Base-by-base conservation (phyloP, 1,140 invertebrate species). In the Rhysida immarginata region DNA sequence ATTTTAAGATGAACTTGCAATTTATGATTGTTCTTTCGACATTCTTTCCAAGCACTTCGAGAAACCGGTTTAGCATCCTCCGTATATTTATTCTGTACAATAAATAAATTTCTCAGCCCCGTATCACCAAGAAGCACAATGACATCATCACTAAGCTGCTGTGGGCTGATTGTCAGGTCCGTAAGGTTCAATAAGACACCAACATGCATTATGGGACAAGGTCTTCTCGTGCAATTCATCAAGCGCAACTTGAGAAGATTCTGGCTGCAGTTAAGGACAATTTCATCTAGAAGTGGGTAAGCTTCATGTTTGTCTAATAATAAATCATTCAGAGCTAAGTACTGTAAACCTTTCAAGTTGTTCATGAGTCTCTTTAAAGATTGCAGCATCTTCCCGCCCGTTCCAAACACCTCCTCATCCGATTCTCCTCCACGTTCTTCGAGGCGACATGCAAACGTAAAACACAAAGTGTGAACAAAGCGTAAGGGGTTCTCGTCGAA, bases 121-220 rank as follows among this genome's bases (percentile, higher is more conserved):
- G 79, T 81, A 54, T 80, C 75, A n/a, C 78, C 75, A 29, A 87
- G 63, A 24, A 87, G 64, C 55, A 81, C 74, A 5, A 90, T 63
- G 0, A 86, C 71, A 65, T 90, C 85, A 58, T 85, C 81, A 49
- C 82, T 78, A 16, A 91, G 68, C 69, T 87, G 88, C 69, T 89
- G 85, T 0, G 87, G 84, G 63, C 84, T 85, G 20, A 89, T 78
- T 1, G 79, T 75, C 35, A 90, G 67, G 49, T 77, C 76, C 75
- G 83, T 62, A n/a, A 75, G 72, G 68, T 86, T 85, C 20, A 85
- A 62, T 65, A 91, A 91, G 21, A 84, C 76, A 1, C 82, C 84
- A 26, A 82, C 75, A 66, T 89, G 85, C 55, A 88, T 70, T 2
- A 90, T 69, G n/a, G 81, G 79, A 60, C 81, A 85, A 26, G 77